Base-by-base conservation (phyloP, 2,888 invertebrate genomes). In the Aphidius colemani region DNA sequence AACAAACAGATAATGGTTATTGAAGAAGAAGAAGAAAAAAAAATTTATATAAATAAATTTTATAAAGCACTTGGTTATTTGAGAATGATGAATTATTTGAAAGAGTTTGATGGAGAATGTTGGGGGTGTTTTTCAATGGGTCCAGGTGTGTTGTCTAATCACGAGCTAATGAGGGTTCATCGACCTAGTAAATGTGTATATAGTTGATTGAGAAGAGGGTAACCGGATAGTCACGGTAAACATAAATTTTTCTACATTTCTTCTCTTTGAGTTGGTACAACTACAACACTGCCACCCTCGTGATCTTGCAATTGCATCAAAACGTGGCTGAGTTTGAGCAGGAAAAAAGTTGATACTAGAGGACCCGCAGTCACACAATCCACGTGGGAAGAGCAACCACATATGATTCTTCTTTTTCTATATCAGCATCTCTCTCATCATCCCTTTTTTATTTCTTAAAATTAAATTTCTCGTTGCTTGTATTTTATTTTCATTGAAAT, bases 291-390 rank as follows among this genome's bases (percentile, higher is more conserved):
- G 50, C 56, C 53, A 60, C 56, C 63, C 48, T 60, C 62, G 50
- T 64, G 7, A 43, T 59, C 59, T 44, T 2, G 30, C 30, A 30
- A 30, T 30, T 30, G 30, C 30, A 30, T 30, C 5, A 30, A 30
- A 30, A 30, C 30, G 30, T 30, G 30, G 30, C 5, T 30, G 30
- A 30, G 30, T 30, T 30, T 30, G 30, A 30, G 5, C 30, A 30
- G 5, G 30, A 30, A 4, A 30, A 5, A 30, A 30, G 30, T 30
- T 30, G 30, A 0, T 30, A 30, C 30, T 30, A 30, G 50, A 59
- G 63, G 64, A 72, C 80, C 80, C 79, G 77, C 77, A 79, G 81
- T 77, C 73, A 81, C 72, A 75, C 75, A 79, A 81, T 80, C 80
- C 80, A 81, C 81, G 80, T 81, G 81, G 78, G 81, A 81, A 81